phyloP scores from a whole-genome alignment of 2,113 vertebrate genomes.

The Glareola pratincola region DNA sequence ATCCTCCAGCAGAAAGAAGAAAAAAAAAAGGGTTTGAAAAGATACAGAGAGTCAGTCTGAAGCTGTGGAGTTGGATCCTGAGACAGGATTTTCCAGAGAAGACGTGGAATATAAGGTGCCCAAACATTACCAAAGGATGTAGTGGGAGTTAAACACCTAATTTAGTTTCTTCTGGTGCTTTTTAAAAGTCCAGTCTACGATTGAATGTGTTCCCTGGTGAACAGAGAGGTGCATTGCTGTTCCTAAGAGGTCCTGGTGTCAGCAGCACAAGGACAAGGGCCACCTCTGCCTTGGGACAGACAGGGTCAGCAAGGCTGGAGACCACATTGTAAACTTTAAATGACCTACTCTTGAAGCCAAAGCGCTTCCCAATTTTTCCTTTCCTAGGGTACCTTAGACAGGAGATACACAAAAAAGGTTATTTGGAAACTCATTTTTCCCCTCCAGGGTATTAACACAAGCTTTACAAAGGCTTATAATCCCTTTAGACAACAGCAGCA shows the following conservation, averaged over 20 bases:
- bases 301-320: neutral
- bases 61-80: neutral
- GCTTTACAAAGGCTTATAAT: conserved; percentile 70
- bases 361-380: neutral
- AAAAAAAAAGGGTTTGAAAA: neutral
- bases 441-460: conserved; percentile 64
- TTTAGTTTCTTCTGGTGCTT: neutral
- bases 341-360: neutral
- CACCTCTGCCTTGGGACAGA: neutral
- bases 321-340: neutral
- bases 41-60: neutral
- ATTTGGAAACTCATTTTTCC: conserved; percentile 59
- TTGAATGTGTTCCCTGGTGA: neutral
- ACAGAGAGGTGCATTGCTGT: neutral
- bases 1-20: neutral
- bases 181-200: neutral
- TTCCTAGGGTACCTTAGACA: neutral
- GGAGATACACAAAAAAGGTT: conserved; percentile 34
- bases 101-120: neutral
- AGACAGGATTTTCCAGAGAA: neutral
- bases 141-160: neutral
- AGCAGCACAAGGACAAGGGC: neutral
- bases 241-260: neutral
- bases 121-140: rapidly evolving
- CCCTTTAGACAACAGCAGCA: conserved; percentile 62